Percentiles rank a stretch among this genome's conserved stretches.
phyloP scores from a whole-genome alignment of 2,113 vertebrate genomes.

The Ceratotherium simum region DNA sequence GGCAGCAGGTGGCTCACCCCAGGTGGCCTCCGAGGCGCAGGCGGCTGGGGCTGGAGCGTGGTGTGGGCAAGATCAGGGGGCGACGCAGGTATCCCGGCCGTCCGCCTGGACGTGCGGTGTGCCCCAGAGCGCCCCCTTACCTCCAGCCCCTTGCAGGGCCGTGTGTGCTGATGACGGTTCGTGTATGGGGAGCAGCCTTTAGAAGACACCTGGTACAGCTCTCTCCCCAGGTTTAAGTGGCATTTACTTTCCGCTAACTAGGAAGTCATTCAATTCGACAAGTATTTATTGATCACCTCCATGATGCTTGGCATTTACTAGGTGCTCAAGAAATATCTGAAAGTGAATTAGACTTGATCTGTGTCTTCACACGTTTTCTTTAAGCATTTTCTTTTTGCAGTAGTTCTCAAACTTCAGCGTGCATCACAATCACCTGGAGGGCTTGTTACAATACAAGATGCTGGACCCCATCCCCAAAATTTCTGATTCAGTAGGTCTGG shows the following conservation, averaged over 20 bases:
- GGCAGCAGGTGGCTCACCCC: background rate
- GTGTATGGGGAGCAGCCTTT: background rate
- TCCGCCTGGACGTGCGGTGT: background rate
- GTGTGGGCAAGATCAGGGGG: background rate
- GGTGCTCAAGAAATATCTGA: background rate
- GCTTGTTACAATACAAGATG: background rate
- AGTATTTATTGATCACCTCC: background rate
- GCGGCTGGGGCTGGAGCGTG: background rate
- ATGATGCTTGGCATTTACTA: background rate
- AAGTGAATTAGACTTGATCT: background rate
- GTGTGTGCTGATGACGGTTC: background rate
- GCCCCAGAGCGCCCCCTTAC: background rate
- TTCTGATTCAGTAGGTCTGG: background rate
- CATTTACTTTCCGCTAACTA: background rate
- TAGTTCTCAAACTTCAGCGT: background rate
- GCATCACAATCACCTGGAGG: background rate
- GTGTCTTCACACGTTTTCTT: background rate
- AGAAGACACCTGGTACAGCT: background rate
- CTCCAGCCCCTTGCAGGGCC: background rate
- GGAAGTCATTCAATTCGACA: background rate
- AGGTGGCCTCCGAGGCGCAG: background rate
- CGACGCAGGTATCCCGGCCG: too few relatives aligned
- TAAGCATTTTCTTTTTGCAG: background rate
- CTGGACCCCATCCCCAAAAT: background rate
- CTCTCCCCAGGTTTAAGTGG: constrained; percentile 16